Percentiles rank a stretch among this genome's conserved stretches.
Evolutionary conservation across 2,888 invertebrate genomes (phyloP).

Genomic region (Ormyrus labotus): DNA sequence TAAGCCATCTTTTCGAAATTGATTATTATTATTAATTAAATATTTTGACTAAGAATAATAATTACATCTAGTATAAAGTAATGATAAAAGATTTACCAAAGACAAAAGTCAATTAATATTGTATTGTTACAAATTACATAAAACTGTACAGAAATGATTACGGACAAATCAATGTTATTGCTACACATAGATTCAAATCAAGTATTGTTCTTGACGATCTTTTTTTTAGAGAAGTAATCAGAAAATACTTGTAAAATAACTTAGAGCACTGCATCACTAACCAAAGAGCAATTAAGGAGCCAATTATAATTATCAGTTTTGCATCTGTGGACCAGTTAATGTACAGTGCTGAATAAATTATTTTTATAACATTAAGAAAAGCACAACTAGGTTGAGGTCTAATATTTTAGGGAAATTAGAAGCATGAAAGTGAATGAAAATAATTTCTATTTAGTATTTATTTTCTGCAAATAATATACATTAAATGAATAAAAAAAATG

Average conservation of each 20-base stretch:
- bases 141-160: slow-evolving; percentile 51
- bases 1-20: slow-evolving; percentile 44
- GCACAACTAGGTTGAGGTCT: slow-evolving; percentile 32
- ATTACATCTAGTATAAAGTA: slow-evolving; percentile 57
- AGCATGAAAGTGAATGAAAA: slow-evolving; percentile 10
- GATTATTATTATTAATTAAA: slow-evolving; percentile 48
- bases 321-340: slow-evolving; percentile 48
- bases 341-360: slow-evolving; percentile 22
- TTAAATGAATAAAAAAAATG: neutral
- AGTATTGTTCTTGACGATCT: slow-evolving; percentile 12
- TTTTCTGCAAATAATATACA: slow-evolving; percentile 3
- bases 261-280: slow-evolving; percentile 58
- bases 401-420: slow-evolving; percentile 35
- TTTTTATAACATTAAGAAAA: slow-evolving; percentile 37
- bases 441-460: slow-evolving; percentile 29
- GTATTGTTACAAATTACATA: slow-evolving; percentile 62
- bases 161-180: slow-evolving; percentile 10
- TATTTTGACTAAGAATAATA: slow-evolving; percentile 42
- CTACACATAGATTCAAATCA: slow-evolving; percentile 30
- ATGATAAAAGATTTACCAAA: slow-evolving; percentile 52
- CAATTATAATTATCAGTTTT: slow-evolving; percentile 46
- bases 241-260: slow-evolving; percentile 36
- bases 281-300: slow-evolving; percentile 62
- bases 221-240: slow-evolving; percentile 31
- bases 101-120: slow-evolving; percentile 53